A percentile compares a stretch with the other conserved stretches of the same genome.
Conservation (phyloP, 2,888 invertebrate genomes). For the Pheosia gnoma region DNA sequence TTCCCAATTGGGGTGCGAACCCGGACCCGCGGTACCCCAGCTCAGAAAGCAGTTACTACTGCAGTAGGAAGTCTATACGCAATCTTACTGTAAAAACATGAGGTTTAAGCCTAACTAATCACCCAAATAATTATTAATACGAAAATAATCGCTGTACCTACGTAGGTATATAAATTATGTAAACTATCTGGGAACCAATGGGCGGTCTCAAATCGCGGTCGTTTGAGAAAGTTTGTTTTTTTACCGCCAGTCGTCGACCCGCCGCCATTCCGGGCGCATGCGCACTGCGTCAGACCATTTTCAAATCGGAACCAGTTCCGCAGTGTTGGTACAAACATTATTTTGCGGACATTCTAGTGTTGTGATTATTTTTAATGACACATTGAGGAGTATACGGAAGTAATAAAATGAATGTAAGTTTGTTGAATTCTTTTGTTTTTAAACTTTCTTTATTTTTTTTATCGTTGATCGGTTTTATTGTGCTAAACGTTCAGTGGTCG, state of each 20-base stretch:
- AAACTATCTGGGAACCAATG: constrained; percentile 30
- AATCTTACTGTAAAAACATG: background rate
- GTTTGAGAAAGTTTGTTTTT: constrained; percentile 57
- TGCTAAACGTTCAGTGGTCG: background rate
- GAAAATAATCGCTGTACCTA: background rate
- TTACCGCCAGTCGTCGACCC: constrained; percentile 44
- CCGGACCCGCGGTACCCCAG: too few species aligned
- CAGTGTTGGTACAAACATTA: constrained; percentile 33
- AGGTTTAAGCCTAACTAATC: background rate
- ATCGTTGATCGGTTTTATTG: constrained; percentile 20
- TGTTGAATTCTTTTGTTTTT: constrained; percentile 2
- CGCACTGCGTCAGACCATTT: constrained; percentile 16
- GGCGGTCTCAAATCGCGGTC: constrained; percentile 46
- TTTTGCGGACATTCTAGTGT: constrained; percentile 40
- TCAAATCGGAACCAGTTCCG: constrained; percentile 32
- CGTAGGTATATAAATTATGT: background rate
- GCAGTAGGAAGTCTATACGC: background rate
- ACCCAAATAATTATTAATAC: background rate
- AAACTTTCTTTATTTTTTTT: constrained; percentile 20
- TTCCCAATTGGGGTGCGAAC: too few species aligned
- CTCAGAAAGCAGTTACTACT: too few species aligned
- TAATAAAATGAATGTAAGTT: constrained; percentile 40
- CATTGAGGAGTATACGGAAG: constrained; percentile 34
- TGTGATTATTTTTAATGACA: constrained; percentile 37
- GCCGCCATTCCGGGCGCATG: constrained; percentile 34